Evolutionary conservation across 2,797 vertebrate species (phyloP).

Genomic region (Siniperca obscura): DNA sequence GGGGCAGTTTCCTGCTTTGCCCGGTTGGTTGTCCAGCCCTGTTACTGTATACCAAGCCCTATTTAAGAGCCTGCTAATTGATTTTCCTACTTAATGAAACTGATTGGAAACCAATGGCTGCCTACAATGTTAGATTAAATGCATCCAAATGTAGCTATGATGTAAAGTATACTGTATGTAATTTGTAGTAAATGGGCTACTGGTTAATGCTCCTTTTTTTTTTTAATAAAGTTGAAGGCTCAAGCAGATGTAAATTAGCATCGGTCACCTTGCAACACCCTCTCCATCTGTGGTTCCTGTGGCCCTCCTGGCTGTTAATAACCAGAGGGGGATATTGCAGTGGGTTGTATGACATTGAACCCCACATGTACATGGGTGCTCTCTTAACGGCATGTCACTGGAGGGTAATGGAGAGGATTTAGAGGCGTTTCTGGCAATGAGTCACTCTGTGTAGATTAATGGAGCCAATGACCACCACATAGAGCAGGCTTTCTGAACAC

Average conservation of each 20-base stretch:
- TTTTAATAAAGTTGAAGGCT: background rate
- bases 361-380: constrained; percentile 23
- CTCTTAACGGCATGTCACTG: constrained; percentile 42
- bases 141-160: background rate
- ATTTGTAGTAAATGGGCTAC: background rate
- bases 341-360: constrained; percentile 41
- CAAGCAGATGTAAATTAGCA: constrained; percentile 25
- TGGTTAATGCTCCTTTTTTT: too few species aligned
- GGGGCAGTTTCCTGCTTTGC: background rate
- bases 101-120: background rate
- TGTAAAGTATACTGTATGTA: background rate
- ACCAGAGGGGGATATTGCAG: background rate
- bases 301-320: constrained; percentile 21
- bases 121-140: background rate
- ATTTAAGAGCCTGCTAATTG: background rate
- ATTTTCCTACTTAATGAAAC: background rate
- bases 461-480: constrained; percentile 19
- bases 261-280: constrained; percentile 18
- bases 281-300: constrained; percentile 21
- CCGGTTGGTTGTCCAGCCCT: background rate
- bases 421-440: constrained; percentile 18
- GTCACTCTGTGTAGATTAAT: constrained; percentile 35
- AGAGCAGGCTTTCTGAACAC: background rate
- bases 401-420: constrained; percentile 47
- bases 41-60: background rate